Base-by-base conservation (phyloP, 2,113 vertebrate genomes). In the Corythaixoides concolor region DNA sequence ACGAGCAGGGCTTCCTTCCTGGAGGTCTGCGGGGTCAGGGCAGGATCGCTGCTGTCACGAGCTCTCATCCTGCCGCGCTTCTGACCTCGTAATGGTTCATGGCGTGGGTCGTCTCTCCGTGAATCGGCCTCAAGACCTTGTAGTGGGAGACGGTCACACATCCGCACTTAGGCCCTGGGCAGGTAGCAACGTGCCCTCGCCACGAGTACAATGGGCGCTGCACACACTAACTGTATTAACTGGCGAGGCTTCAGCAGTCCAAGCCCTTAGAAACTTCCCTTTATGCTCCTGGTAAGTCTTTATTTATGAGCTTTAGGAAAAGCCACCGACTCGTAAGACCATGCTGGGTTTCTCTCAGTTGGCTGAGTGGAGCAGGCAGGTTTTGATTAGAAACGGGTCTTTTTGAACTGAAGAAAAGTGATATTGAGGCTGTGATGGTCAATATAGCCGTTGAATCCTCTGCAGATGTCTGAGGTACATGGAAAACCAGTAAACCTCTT, bases 131-230 rank as follows among this genome's bases (percentile, higher is more conserved):
- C 39, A 39, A 62, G 33, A 45, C 41, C 56, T 32, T 0, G 0
- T 14, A 55, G 75, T 0, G 1, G 4, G 18, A 27, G 27, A 19
- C 47, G 59, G 17, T 26, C 2, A 4, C 30, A 39, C 85, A 58
- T 27, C 30, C 9, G 50, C 11, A 6, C 26, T 79, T 17, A 2
- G 28, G 33, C n/a, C 8, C 2, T 2, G 4, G 24, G 4, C 6
- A 41, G 62, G 45, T 13, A 52, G 21, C 37, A 43, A 0, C 10
- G 1, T 28, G 53, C 24, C 49, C 20, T 67, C 43, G 12, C 1
- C 0, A 0, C 0, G 0, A 43, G 37, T 56, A 17, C 14, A 13
- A 12, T 26, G 69, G 66, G 15, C 15, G 6, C 19, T 33, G 50
- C 13, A 12, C 15, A 3, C 41, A 3, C 50, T 23, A 59, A 15